Conservation (phyloP, 2,113 vertebrate genomes). For the Catharus fuscescens region DNA sequence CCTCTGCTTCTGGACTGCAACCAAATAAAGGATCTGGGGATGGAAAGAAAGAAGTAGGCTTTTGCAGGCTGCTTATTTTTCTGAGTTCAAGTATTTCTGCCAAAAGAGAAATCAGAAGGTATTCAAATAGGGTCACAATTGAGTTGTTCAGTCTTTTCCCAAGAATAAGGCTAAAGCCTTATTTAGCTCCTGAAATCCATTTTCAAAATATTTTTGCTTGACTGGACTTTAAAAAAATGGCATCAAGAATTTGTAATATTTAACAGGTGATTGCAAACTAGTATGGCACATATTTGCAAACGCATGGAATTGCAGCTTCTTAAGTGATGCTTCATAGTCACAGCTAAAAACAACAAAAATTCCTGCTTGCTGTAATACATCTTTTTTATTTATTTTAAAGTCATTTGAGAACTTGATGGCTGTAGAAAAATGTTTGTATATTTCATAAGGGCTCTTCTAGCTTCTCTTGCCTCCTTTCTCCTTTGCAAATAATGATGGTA, state of each 20-base stretch:
- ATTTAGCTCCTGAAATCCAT: not conserved
- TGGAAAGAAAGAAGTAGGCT: not conserved
- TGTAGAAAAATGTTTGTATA: not conserved
- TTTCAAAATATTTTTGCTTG: not conserved
- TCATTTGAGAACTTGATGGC: not conserved
- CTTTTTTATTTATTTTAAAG: not conserved
- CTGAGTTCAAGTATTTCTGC: not conserved
- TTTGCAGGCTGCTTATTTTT: not conserved
- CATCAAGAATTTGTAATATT: not conserved
- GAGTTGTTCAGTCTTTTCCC: not conserved
- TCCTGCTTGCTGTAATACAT: not conserved
- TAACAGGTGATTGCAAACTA: not conserved
- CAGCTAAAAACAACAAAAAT: not conserved
- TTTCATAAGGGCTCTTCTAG: not conserved
- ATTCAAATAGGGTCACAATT: not conserved
- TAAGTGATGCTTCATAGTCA: not conserved
- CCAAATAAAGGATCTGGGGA: not conserved
- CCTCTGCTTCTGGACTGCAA: not conserved
- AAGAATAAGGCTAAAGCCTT: not conserved
- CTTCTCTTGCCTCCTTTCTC: not conserved
- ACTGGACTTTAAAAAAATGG: rapidly evolving
- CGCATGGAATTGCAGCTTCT: not conserved
- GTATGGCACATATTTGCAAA: not conserved
- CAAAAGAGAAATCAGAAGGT: not conserved
- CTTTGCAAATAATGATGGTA: not conserved